These are phyloP conservation scores for Danaus melanippus DNA, from an alignment of 1,140 invertebrate species.

Conservation along the genomic window DNA sequence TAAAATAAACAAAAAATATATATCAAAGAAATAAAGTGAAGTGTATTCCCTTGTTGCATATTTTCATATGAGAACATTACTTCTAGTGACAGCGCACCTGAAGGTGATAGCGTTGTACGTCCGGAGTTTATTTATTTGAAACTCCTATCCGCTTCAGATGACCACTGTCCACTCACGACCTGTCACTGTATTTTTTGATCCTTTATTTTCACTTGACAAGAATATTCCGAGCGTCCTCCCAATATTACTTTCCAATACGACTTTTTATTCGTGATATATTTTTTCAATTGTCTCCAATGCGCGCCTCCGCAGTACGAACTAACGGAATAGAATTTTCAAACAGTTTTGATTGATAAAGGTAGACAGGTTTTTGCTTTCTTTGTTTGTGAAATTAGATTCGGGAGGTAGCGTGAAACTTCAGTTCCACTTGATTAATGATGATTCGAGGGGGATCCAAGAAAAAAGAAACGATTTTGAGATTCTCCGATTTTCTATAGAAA, in stretches of 20 bases:
- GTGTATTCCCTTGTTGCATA: too few species aligned
- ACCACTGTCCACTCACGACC: slow-evolving; percentile 63
- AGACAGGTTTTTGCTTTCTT: slow-evolving; percentile 69
- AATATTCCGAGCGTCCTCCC: slow-evolving; percentile 58
- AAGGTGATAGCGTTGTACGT: slow-evolving; percentile 54
- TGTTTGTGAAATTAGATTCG: slow-evolving; percentile 71
- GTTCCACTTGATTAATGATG: slow-evolving; percentile 70
- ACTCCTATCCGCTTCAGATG: slow-evolving; percentile 58
- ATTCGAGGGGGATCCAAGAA: slow-evolving; percentile 46
- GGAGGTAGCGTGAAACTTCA: slow-evolving; percentile 65
- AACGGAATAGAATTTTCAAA: slow-evolving; percentile 70
- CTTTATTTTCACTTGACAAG: slow-evolving; percentile 70
- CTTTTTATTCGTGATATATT: slow-evolving; percentile 72
- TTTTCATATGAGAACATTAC: slow-evolving; percentile 13
- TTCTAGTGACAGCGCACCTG: slow-evolving; percentile 45
- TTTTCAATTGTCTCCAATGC: slow-evolving; percentile 68
- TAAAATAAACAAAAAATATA: slow-evolving; percentile 6
- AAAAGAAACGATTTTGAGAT: slow-evolving; percentile 54
- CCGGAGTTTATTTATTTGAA: slow-evolving; percentile 65
- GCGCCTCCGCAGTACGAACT: slow-evolving; percentile 58
- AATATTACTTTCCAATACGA: slow-evolving; percentile 68
- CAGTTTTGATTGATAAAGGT: slow-evolving; percentile 71
- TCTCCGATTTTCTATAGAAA: slow-evolving; percentile 48
- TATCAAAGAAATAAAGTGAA: slow-evolving; percentile 11
- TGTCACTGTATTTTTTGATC: slow-evolving; percentile 63